Conservation (phyloP, 2,113 vertebrate genomes). For the Tragelaphus scriptus region DNA sequence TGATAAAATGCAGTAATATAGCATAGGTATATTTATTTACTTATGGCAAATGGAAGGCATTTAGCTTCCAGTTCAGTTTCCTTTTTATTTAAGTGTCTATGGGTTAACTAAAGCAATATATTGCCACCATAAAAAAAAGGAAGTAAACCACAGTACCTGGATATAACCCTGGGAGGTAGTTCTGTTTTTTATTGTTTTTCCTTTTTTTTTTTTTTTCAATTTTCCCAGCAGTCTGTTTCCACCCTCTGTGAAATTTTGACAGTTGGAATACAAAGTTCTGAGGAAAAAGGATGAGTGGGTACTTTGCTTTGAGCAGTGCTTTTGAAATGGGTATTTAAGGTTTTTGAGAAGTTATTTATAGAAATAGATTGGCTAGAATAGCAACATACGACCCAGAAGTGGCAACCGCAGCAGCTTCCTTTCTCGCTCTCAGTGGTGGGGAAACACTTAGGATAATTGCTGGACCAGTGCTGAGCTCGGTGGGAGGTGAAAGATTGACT, state of each 20-base stretch:
- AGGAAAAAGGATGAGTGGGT: conserved; percentile 27
- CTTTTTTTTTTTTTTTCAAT: neutral
- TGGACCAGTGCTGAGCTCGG: conserved; percentile 68
- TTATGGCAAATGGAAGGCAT: neutral
- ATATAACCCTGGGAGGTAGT: neutral
- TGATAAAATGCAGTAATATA: neutral
- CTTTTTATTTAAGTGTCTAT: neutral
- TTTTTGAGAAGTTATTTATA: conserved; percentile 72
- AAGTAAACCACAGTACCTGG: neutral
- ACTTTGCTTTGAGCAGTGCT: conserved; percentile 55
- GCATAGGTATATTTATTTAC: neutral
- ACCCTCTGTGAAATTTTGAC: neutral
- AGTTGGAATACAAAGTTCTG: conserved; percentile 39
- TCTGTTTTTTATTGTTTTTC: neutral
- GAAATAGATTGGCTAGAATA: conserved; percentile 68
- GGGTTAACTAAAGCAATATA: neutral
- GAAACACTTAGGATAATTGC: conserved; percentile 74
- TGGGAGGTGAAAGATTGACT: conserved; percentile 53
- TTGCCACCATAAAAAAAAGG: neutral
- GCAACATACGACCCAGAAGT: conserved; percentile 56
- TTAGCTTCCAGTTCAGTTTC: neutral
- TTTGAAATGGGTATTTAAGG: conserved; percentile 62
- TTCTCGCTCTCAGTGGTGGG: conserved; percentile 58
- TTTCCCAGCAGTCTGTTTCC: neutral
- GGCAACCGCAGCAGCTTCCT: conserved; percentile 48